Evolutionary conservation across 2,113 vertebrate genomes (phyloP).

Genomic region (Hippolais icterina): DNA sequence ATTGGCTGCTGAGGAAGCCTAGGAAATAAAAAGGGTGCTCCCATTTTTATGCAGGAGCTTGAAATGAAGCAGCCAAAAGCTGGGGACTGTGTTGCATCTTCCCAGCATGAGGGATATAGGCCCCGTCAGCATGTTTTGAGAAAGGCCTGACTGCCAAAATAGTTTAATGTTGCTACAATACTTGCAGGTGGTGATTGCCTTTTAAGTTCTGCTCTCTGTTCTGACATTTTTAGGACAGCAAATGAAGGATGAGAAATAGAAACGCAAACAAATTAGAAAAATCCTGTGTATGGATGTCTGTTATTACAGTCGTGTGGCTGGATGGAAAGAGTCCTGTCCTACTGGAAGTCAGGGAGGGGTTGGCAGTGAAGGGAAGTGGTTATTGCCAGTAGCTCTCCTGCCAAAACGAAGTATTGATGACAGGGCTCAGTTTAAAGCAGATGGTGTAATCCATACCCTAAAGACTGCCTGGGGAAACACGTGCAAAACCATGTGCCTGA

Average conservation of each 20-base stretch:
- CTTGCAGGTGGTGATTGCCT: constrained; percentile 31
- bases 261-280: background rate
- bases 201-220: constrained; percentile 32
- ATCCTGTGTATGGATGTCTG: background rate
- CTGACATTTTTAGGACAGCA: constrained; percentile 28
- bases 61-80: background rate
- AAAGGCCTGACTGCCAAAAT: background rate
- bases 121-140: background rate
- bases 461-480: background rate
- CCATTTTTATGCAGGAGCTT: background rate
- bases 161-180: background rate
- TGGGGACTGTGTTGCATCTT: background rate
- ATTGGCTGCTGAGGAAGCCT: background rate
- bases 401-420: background rate
- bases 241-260: constrained; percentile 6
- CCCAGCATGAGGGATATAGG: background rate
- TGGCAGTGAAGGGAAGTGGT: background rate
- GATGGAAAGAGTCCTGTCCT: background rate
- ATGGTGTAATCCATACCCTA: background rate
- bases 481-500: background rate
- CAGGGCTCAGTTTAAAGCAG: background rate
- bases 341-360: background rate
- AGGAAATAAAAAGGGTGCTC: background rate
- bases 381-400: background rate
- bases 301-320: background rate